Conservation (phyloP, 2,113 vertebrate genomes). For the Bubo scandiacus region DNA sequence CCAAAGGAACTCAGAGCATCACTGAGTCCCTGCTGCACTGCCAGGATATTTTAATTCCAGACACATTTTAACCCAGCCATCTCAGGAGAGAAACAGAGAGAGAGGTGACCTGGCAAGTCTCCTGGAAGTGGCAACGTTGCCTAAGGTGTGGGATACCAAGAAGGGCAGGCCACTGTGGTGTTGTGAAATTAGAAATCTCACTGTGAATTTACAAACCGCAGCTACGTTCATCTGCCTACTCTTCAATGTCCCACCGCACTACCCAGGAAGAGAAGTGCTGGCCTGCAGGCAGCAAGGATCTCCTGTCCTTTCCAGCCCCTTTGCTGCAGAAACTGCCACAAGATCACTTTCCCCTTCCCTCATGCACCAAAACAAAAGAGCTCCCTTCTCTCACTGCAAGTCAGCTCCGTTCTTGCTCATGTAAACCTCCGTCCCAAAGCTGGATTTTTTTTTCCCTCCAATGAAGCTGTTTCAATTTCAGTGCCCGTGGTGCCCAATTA, state of each 20-base stretch:
- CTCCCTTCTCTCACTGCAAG: neutral
- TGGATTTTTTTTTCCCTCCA: fast-evolving
- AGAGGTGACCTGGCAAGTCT: neutral
- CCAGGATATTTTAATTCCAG: neutral
- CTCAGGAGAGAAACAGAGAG: neutral
- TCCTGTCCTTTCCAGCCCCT: neutral
- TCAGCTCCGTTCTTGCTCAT: neutral
- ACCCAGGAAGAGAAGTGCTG: fast-evolving
- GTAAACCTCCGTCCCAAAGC: neutral
- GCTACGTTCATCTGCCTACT: neutral
- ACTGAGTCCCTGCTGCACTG: neutral
- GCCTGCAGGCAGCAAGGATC: neutral
- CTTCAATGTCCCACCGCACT: fast-evolving
- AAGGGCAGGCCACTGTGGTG: neutral
- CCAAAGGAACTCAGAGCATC: neutral
- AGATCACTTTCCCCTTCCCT: neutral
- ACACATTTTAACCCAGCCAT: fast-evolving
- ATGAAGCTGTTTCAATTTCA: neutral
- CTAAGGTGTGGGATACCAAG: neutral
- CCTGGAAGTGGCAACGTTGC: neutral
- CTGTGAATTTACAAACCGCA: fast-evolving
- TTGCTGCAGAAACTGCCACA: neutral
- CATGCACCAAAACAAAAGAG: neutral
- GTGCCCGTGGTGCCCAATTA: neutral
- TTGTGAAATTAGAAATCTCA: fast-evolving